Conservation (phyloP, 2,113 vertebrate genomes). For the Nanorana parkeri region DNA sequence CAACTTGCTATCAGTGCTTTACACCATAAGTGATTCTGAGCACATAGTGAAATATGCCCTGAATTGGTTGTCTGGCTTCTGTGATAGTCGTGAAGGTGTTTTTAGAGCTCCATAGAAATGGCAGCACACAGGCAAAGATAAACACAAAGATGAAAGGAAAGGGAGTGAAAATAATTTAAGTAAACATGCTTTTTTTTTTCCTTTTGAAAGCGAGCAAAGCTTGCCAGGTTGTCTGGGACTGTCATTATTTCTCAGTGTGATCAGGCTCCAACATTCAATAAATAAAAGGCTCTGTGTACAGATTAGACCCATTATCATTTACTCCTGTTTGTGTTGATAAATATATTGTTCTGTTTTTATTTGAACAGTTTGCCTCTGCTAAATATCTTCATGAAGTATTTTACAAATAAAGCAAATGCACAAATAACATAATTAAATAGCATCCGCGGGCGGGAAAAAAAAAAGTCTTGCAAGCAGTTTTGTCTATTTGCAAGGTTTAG, state of each 20-base stretch:
- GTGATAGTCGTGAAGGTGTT: slow-evolving; percentile 22
- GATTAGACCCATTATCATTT: slow-evolving; percentile 7
- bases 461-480: too few relatives aligned
- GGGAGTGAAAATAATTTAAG: slow-evolving; percentile 31
- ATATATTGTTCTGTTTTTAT: slow-evolving; percentile 13
- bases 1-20: not conserved
- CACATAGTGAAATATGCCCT: not conserved
- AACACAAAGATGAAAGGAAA: slow-evolving; percentile 42
- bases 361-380: not conserved
- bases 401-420: slow-evolving; percentile 10
- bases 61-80: not conserved
- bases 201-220: not conserved
- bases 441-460: too few relatives aligned
- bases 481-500: too few relatives aligned
- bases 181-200: slow-evolving; percentile 23
- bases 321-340: slow-evolving; percentile 21
- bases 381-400: not conserved
- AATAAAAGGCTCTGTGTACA: not conserved
- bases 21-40: not conserved
- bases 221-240: slow-evolving; percentile 15
- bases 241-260: slow-evolving; percentile 42
- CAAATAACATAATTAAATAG: not conserved
- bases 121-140: slow-evolving; percentile 40
- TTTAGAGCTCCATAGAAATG: slow-evolving; percentile 2
- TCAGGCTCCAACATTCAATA: not conserved